Percentiles rank a stretch among this genome's conserved stretches.
phyloP scores from a whole-genome alignment of 2,888 invertebrate genomes.

The Andricus quercusramuli region DNA sequence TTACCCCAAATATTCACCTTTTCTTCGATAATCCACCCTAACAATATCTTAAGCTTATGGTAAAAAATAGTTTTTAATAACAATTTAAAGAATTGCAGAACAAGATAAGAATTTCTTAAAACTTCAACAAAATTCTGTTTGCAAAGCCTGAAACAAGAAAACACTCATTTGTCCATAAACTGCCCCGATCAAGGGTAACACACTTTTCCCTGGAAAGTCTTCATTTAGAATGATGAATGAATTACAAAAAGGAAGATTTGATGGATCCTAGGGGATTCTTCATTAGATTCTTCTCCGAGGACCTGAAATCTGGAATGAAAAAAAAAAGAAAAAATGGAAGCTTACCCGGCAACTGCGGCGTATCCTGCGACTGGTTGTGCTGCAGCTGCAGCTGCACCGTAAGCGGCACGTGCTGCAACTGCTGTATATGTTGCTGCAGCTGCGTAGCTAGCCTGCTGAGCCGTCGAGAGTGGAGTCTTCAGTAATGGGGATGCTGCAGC shows the following conservation, averaged over 20 bases:
- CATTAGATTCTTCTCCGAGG: neutral
- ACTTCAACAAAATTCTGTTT: too few species aligned
- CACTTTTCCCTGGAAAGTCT: neutral
- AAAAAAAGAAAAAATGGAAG: slow-evolving; percentile 10
- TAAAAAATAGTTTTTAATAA: too few species aligned
- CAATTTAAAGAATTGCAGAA: too few species aligned
- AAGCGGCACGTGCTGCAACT: slow-evolving; percentile 90
- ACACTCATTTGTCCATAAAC: neutral
- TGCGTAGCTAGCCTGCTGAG: slow-evolving; percentile 93
- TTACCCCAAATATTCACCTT: too few species aligned
- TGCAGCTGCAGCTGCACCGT: slow-evolving; percentile 87
- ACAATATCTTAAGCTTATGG: too few species aligned
- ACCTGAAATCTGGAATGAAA: neutral
- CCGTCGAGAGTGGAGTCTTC: slow-evolving; percentile 90
- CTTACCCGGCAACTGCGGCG: slow-evolving; percentile 85
- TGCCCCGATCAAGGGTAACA: neutral
- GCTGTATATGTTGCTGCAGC: slow-evolving; percentile 93
- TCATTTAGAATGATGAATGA: neutral
- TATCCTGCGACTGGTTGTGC: slow-evolving; percentile 87
- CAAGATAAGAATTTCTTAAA: too few species aligned
- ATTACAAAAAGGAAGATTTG: neutral
- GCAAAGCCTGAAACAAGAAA: too few species aligned
- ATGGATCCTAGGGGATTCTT: neutral
- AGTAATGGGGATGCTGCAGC: slow-evolving; percentile 89
- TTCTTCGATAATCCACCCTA: too few species aligned